Evolutionary conservation across 2,113 vertebrate genomes (phyloP), one percentile per base, ranked within the genome.

Genomic region (Telmatochromis brichardi): DNA sequence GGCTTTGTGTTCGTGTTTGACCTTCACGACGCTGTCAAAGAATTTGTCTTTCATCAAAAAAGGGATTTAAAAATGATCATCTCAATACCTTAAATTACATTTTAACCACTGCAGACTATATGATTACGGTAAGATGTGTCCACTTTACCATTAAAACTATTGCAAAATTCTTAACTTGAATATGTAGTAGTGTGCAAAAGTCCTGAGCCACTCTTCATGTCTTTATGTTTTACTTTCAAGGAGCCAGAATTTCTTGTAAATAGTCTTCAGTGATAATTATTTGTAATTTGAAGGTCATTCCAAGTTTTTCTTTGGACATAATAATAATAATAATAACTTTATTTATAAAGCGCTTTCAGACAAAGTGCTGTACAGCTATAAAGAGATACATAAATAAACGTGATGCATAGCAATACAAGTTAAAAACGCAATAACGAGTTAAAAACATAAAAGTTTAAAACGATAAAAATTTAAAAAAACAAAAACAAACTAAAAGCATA

Each of bases 71-170:
- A 45, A 73, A 15, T 73, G 21, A 26, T 73, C 13, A 45, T 47
- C 0, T 45, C 13, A 73, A 13, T 0, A 51, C 28, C 6, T 51
- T 51, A 50, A 51, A 51, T 78, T 31, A 19, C 1, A 78, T 50
- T 78, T 50, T 78, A 78, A 12, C 15, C 42, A 50, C 42, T 19
- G 17, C 71, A 50, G 2, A 31, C 15, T 31, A 28, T 50, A 31
- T 7, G 2, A 76, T 8, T 28, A 19, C 2, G 0, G 0, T 76
- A 47, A 1, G 9, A 78, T 4, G 9, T n/a, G 2, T 31, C 71
- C 71, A 31, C 17, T 50, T 45, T 26, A 26, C 21, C 37, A 45
- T 42, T 23, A 17, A 45, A 73, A 26, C 21, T 6, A 0, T 50
- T 0, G 26, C 71, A 78, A 31, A 78, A 50, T 31, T 50, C 42